phyloP scores from a whole-genome alignment of 2,888 invertebrate genomes.

The Aporophyla nigra region DNA sequence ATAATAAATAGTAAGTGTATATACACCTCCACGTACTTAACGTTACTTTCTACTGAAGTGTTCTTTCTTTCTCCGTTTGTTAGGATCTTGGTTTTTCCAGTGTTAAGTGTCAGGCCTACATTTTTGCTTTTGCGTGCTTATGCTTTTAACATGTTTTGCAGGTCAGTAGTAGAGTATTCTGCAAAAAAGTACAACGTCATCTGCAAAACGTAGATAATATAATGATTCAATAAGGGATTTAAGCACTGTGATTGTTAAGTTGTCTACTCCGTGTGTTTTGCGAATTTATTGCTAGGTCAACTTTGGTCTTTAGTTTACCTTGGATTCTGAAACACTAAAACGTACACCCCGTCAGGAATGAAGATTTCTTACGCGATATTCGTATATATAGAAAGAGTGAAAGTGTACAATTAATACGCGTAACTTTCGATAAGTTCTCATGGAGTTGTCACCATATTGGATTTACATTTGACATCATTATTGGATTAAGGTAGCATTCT shows the following conservation, averaged over 20 bases:
- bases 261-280: too few species aligned
- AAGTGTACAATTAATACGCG: neutral
- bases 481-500: too few species aligned
- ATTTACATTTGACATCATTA: neutral
- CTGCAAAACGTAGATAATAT: too few species aligned
- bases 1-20: too few species aligned
- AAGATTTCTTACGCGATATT: too few species aligned
- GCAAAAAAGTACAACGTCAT: neutral
- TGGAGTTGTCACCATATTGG: neutral
- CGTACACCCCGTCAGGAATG: too few species aligned
- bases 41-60: neutral
- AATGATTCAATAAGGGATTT: too few species aligned
- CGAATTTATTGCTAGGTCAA: too few species aligned
- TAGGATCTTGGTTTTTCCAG: neutral
- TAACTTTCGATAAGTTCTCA: neutral
- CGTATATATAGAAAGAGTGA: neutral
- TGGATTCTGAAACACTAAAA: too few species aligned
- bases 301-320: too few species aligned
- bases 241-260: too few species aligned
- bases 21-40: too few species aligned
- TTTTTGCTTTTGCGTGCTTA: neutral
- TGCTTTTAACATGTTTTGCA: neutral
- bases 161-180: neutral
- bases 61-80: neutral
- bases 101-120: neutral